A percentile compares a stretch with the other conserved stretches of the same genome.
Conservation (phyloP, 2,888 invertebrate genomes). For the Heliconius ismenius region DNA sequence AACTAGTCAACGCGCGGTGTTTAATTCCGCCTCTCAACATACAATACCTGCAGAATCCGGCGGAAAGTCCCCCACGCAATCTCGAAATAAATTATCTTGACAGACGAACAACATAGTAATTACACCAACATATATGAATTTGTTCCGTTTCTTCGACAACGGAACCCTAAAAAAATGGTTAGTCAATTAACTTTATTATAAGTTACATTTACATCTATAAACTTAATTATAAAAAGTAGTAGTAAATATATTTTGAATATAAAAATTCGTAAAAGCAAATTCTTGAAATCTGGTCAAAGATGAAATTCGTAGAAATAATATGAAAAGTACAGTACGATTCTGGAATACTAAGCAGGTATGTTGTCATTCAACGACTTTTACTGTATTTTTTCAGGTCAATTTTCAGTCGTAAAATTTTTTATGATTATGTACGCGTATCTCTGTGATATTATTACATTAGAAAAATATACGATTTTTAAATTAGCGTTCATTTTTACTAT, state of each 20-base stretch:
- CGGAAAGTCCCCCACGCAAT: no score
- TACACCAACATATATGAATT: no score
- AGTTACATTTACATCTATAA: no score
- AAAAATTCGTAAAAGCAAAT: not conserved
- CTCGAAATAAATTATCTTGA: no score
- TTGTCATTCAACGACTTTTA: constrained; percentile 9
- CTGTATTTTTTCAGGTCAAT: constrained; percentile 5
- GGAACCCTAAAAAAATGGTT: no score
- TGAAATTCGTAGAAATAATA: constrained; percentile 11
- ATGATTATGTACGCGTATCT: not conserved
- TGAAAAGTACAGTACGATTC: constrained; percentile 14
- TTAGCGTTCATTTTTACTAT: not conserved
- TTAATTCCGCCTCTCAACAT: no score
- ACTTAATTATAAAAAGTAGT: no score
- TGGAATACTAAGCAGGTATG: constrained; percentile 14
- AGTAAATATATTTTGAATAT: not conserved
- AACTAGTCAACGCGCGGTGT: no score
- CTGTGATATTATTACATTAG: not conserved
- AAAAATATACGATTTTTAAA: not conserved
- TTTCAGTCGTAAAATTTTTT: constrained; percentile 5
- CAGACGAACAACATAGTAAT: no score
- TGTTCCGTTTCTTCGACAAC: no score
- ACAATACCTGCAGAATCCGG: no score
- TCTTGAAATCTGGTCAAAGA: constrained; percentile 7
- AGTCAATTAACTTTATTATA: not conserved